Conservation (phyloP, 2,113 vertebrate genomes). For the Ammodytes dubius region DNA sequence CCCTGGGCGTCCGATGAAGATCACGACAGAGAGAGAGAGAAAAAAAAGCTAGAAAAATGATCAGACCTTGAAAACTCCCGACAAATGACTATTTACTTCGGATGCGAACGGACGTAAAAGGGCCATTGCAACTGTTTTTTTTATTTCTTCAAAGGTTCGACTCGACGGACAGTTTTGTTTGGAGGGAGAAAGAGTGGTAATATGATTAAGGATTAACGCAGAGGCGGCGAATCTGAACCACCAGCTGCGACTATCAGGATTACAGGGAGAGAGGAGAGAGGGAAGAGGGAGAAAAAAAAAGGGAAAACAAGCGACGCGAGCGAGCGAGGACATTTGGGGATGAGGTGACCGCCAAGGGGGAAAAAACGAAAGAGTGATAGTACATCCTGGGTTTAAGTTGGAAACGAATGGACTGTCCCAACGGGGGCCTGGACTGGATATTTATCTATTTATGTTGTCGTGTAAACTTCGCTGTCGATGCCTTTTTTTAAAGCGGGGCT, state of each 20-base stretch:
- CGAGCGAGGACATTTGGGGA: slow-evolving; percentile 46
- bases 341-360: slow-evolving; percentile 52
- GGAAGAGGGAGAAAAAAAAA: slow-evolving; percentile 43
- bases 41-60: slow-evolving; percentile 22
- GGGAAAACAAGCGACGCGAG: slow-evolving; percentile 63
- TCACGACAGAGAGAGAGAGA: slow-evolving; percentile 19
- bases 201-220: slow-evolving; percentile 50
- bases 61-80: slow-evolving; percentile 49
- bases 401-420: slow-evolving; percentile 5
- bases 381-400: slow-evolving; percentile 30
- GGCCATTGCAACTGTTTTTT: background rate
- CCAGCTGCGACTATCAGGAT: slow-evolving; percentile 60
- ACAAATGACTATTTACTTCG: slow-evolving; percentile 36
- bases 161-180: slow-evolving; percentile 1
- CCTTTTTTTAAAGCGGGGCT: slow-evolving; percentile 34
- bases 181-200: background rate
- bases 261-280: slow-evolving; percentile 14
- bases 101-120: background rate
- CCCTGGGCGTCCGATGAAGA: slow-evolving; percentile 59
- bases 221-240: slow-evolving; percentile 26
- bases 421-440: slow-evolving; percentile 13
- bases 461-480: slow-evolving; percentile 47
- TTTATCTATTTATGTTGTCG: slow-evolving; percentile 46
- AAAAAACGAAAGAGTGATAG: slow-evolving; percentile 4
- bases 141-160: background rate